Conservation (phyloP, 1,140 invertebrate species). For the Xylocopa sonorina region DNA sequence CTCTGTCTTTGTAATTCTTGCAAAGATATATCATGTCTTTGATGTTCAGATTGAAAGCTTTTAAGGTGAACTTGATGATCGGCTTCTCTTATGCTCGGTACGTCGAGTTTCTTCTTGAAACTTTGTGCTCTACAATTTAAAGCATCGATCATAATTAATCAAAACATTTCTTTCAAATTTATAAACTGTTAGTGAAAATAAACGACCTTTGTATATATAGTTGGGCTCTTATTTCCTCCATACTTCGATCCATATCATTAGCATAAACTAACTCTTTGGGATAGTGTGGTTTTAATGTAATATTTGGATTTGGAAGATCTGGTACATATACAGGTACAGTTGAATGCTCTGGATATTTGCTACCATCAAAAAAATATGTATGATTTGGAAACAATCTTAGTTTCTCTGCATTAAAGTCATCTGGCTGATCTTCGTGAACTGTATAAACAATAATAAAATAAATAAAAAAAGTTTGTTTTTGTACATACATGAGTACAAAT, state of each 20-base stretch:
- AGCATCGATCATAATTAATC: constrained; percentile 1
- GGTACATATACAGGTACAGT: constrained; percentile 84
- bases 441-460: constrained; percentile 50
- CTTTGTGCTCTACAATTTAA: constrained; percentile 24
- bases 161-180: neutral
- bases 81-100: constrained; percentile 27
- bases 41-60: constrained; percentile 67
- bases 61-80: constrained; percentile 65
- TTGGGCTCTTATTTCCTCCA: constrained; percentile 86
- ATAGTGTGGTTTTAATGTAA: constrained; percentile 82
- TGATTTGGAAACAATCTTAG: constrained; percentile 77
- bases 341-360: constrained; percentile 83
- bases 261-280: constrained; percentile 84
- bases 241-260: constrained; percentile 85
- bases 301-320: constrained; percentile 83
- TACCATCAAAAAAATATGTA: constrained; percentile 74
- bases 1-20: constrained; percentile 64
- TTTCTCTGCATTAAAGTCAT: constrained; percentile 70
- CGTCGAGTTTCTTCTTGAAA: constrained; percentile 39
- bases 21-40: constrained; percentile 57
- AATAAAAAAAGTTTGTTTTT: neutral
- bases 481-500: constrained; percentile 9
- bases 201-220: constrained; percentile 68
- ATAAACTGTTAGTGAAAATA: neutral
- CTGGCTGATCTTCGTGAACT: constrained; percentile 85